Evolutionary conservation across 2,888 invertebrate species (phyloP).

Genomic region (Phengaris arion): DNA sequence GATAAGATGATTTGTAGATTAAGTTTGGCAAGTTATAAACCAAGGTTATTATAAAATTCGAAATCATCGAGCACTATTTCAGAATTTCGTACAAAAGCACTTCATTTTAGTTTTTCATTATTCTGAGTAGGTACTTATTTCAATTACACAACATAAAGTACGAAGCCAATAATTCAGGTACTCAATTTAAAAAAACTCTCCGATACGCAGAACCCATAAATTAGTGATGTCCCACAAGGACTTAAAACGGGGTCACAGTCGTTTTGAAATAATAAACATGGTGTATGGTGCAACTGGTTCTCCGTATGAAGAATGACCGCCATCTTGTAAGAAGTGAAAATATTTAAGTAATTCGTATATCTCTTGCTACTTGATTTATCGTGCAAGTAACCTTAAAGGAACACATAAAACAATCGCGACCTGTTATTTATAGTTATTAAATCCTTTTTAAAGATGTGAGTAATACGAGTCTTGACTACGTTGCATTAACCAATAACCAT

Average conservation of each 20-base stretch:
- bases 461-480: conserved; percentile 25
- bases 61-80: no score
- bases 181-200: neutral
- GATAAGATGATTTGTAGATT: no score
- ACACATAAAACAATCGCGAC: conserved; percentile 32
- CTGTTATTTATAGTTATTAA: conserved; percentile 29
- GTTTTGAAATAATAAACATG: conserved; percentile 60
- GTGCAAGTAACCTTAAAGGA: conserved; percentile 35
- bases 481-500: neutral
- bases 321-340: conserved; percentile 57
- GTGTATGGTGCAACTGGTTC: conserved; percentile 53
- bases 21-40: no score
- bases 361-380: conserved; percentile 45
- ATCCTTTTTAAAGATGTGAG: conserved; percentile 12
- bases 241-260: conserved; percentile 50
- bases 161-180: conserved; percentile 15
- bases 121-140: neutral
- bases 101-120: neutral
- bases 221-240: conserved; percentile 38
- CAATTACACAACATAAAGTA: neutral
- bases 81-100: neutral
- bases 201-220: conserved; percentile 7
- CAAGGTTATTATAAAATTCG: no score
- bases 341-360: conserved; percentile 55
- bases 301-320: conserved; percentile 60